Evolutionary conservation across 2,888 invertebrate genomes (phyloP).

Genomic region (Eulithis prunata): DNA sequence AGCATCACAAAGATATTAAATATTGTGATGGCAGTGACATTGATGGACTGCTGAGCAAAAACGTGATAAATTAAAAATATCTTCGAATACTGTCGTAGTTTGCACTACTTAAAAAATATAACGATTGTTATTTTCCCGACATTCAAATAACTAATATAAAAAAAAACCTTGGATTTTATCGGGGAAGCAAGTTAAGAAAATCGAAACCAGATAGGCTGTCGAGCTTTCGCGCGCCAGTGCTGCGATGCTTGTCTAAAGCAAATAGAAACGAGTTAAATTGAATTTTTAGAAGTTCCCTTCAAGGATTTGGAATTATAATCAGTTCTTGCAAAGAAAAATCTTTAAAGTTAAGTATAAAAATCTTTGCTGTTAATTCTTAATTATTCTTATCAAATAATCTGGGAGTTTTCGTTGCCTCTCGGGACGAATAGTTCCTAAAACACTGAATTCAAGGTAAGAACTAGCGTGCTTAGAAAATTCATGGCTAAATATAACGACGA

Average conservation of each 20-base stretch:
- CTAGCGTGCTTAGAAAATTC: slow-evolving; percentile 26
- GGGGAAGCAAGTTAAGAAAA: slow-evolving; percentile 38
- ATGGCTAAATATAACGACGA: slow-evolving; percentile 22
- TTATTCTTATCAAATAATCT: background rate
- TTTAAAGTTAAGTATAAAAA: background rate
- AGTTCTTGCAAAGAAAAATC: slow-evolving; percentile 3
- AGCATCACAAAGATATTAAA: too few relatives aligned
- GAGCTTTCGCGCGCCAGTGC: slow-evolving; percentile 30
- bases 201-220: slow-evolving; percentile 30
- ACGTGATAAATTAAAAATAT: too few relatives aligned
- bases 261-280: slow-evolving; percentile 24
- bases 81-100: too few relatives aligned
- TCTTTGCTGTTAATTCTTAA: background rate
- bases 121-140: background rate
- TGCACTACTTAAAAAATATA: too few relatives aligned
- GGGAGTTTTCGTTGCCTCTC: background rate
- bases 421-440: background rate
- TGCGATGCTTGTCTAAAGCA: slow-evolving; percentile 6
- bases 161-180: slow-evolving; percentile 33
- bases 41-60: too few relatives aligned
- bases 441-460: slow-evolving; percentile 20
- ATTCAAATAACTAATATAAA: slow-evolving; percentile 3
- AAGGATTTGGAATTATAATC: slow-evolving; percentile 9
- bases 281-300: slow-evolving; percentile 15
- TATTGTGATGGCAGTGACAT: too few relatives aligned